These are phyloP conservation scores for Microplitis deprimator DNA, from an alignment of 2,888 invertebrate genomes.

Conservation along the genomic window DNA sequence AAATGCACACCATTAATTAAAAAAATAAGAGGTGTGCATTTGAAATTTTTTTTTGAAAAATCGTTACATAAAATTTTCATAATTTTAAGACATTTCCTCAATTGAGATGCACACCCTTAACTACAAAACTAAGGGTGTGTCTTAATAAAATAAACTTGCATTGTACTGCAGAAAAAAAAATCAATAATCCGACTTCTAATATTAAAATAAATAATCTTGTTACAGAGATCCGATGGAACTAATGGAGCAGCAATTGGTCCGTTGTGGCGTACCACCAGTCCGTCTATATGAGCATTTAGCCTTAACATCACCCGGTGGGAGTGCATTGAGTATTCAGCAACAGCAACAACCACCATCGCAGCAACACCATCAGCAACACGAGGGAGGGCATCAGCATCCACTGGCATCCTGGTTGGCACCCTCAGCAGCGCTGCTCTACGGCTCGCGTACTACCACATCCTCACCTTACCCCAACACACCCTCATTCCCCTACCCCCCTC, in stretches of 20 bases:
- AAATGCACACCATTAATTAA: too few relatives aligned
- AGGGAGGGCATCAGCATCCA: conserved; percentile 53
- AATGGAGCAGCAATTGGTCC: conserved; percentile 69
- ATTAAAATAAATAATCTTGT: conserved; percentile 32
- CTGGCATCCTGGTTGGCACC: conserved; percentile 62
- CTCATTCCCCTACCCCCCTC: conserved; percentile 59
- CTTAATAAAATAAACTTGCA: too few relatives aligned
- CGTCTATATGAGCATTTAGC: conserved; percentile 68
- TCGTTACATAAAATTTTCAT: too few relatives aligned
- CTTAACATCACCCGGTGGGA: conserved; percentile 60
- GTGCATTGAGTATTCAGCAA: conserved; percentile 44
- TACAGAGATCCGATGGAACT: conserved; percentile 69
- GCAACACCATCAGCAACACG: conserved; percentile 53
- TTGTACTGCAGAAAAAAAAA: too few relatives aligned
- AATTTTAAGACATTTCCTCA: too few relatives aligned
- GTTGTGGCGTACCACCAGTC: conserved; percentile 68
- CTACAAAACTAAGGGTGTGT: too few relatives aligned
- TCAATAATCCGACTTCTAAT: background rate
- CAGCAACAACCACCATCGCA: conserved; percentile 51
- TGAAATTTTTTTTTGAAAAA: too few relatives aligned
- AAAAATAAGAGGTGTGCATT: too few relatives aligned
- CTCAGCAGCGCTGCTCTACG: conserved; percentile 65
- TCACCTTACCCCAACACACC: conserved; percentile 61
- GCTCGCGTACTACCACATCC: conserved; percentile 59
- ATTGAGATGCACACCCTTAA: too few relatives aligned